Conservation (phyloP, 1,140 invertebrate species). For the Thaumetopoea pityocampa region DNA sequence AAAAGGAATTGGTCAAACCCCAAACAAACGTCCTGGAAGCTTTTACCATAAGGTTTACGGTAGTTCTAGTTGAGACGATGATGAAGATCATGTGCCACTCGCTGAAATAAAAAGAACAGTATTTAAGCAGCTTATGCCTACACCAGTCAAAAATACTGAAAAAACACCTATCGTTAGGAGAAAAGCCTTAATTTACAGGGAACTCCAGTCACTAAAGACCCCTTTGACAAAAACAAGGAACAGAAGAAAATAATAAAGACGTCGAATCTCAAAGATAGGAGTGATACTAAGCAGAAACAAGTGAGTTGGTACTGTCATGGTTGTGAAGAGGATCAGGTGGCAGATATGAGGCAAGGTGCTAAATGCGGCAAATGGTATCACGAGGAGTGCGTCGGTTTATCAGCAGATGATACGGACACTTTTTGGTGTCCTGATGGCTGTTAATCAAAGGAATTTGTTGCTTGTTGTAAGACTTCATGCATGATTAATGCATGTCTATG, state of each 20-base stretch:
- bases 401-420: conserved; percentile 25
- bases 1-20: conserved; percentile 6
- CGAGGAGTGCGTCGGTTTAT: conserved; percentile 23
- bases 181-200: conserved; percentile 27
- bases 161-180: conserved; percentile 15
- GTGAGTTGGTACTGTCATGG: conserved; percentile 20
- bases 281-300: too few species aligned
- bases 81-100: conserved; percentile 17
- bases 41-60: conserved; percentile 24
- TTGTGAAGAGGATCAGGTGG: conserved; percentile 15
- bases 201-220: conserved; percentile 23
- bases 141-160: conserved; percentile 14
- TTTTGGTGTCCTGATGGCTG: too few species aligned
- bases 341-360: conserved; percentile 18
- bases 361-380: conserved; percentile 24
- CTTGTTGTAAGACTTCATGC: too few species aligned
- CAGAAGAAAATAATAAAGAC: conserved; percentile 9
- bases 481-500: too few species aligned
- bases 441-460: too few species aligned
- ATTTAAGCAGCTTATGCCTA: conserved; percentile 24
- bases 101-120: conserved; percentile 13
- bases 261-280: too few species aligned
- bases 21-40: conserved; percentile 20
- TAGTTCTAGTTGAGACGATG: conserved; percentile 23
- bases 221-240: neutral